Conservation (phyloP, 2,113 vertebrate species). For the Phalacrocorax pelagicus region DNA sequence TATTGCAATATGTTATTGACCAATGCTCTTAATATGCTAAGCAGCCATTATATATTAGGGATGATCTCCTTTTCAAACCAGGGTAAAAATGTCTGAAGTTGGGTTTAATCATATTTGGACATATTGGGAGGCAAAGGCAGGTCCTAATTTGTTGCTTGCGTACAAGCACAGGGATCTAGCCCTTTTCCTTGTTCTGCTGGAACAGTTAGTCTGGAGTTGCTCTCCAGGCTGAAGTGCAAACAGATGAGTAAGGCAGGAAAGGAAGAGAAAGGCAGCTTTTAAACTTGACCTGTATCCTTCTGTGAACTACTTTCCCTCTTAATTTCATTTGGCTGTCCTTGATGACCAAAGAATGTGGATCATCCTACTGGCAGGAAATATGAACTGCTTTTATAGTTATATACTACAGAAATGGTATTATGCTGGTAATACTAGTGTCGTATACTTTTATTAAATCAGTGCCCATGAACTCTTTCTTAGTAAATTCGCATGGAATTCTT, state of each 20-base stretch:
- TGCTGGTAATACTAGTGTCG: neutral
- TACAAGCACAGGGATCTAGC: neutral
- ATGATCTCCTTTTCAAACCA: neutral
- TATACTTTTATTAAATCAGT: neutral
- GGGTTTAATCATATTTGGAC: neutral
- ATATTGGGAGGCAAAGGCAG: neutral
- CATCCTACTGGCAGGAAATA: neutral
- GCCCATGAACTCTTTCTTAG: neutral
- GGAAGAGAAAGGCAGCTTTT: neutral
- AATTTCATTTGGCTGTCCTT: neutral
- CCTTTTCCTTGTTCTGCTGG: neutral
- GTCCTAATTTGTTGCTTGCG: neutral
- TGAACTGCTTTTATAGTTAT: neutral
- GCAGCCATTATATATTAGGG: neutral
- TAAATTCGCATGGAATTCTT: neutral
- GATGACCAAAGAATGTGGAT: neutral
- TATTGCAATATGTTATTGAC: neutral
- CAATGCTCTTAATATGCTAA: neutral
- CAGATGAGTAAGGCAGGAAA: neutral
- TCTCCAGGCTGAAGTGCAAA: neutral
- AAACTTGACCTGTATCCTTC: neutral
- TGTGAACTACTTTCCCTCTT: neutral
- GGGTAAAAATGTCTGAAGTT: neutral
- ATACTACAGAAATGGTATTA: neutral
- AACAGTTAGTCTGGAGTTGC: neutral